Percentiles rank a stretch among this genome's conserved stretches.
Evolutionary conservation across 2,797 vertebrate genomes (phyloP).

Genomic region (Betta splendens): DNA sequence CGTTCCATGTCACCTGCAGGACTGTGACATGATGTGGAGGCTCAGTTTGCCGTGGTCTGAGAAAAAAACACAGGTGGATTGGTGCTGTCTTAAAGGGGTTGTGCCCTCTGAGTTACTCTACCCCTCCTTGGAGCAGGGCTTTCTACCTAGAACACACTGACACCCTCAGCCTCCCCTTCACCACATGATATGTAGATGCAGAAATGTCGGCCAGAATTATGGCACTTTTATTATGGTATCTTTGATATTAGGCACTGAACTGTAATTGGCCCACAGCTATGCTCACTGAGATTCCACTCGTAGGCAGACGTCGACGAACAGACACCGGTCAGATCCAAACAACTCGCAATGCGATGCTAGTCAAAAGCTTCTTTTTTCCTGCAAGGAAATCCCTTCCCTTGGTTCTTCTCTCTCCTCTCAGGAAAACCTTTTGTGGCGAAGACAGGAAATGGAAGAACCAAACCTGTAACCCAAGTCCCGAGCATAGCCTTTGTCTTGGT

Average conservation of each 20-base stretch:
- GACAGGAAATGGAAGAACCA: conserved; percentile 31
- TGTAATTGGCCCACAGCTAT: conserved; percentile 50
- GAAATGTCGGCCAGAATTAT: conserved; percentile 52
- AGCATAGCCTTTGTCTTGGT: conserved; percentile 42
- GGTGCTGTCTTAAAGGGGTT: conserved; percentile 80
- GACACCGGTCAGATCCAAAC: conserved; percentile 28
- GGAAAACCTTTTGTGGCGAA: conserved; percentile 32
- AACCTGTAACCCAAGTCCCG: conserved; percentile 47
- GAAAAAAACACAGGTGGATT: conserved; percentile 67
- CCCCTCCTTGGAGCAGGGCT: conserved; percentile 69
- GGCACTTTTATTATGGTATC: conserved; percentile 70
- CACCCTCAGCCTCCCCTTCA: conserved; percentile 51
- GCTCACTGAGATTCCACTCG: conserved; percentile 37
- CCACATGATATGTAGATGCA: conserved; percentile 46
- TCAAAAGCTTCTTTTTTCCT: conserved; percentile 49
- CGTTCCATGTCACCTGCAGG: conserved; percentile 80
- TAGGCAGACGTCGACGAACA: conserved; percentile 35
- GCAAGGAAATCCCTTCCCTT: conserved; percentile 37
- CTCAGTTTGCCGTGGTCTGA: conserved; percentile 66
- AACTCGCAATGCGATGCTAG: conserved; percentile 41
- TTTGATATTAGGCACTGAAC: conserved; percentile 57
- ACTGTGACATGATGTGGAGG: conserved; percentile 76
- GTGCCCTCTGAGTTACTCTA: conserved; percentile 67
- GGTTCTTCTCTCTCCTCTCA: conserved; percentile 46
- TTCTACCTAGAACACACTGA: conserved; percentile 64